Evolutionary conservation across 2,797 vertebrate genomes (phyloP).

Genomic region (Anguilla pacifica): DNA sequence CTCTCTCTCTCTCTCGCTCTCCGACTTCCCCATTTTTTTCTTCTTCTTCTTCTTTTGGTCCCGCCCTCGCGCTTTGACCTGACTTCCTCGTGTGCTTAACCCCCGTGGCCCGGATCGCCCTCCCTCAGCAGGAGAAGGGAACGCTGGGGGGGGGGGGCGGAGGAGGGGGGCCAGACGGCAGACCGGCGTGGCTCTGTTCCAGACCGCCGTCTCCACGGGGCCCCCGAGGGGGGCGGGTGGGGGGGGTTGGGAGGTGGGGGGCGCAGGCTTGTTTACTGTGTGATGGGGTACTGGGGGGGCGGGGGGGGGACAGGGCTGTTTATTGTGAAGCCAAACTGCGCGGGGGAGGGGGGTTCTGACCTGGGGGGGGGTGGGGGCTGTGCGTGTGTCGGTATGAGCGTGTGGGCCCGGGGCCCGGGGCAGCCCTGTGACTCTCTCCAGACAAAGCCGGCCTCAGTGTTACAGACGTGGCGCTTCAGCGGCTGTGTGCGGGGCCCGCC

Average conservation of each 20-base stretch:
- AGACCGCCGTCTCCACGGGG: too few relatives aligned
- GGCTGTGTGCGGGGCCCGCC: not conserved
- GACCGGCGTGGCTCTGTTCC: too few relatives aligned
- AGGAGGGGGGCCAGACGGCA: too few relatives aligned
- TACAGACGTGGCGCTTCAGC: not conserved
- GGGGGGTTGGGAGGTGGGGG: not conserved
- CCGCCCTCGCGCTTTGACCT: not conserved
- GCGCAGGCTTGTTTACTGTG: not conserved
- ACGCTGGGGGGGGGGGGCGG: slow-evolving; percentile 13
- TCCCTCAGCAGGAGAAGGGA: slow-evolving; percentile 23
- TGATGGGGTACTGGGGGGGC: not conserved
- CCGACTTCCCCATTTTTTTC: too few relatives aligned
- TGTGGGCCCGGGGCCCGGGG: too few relatives aligned
- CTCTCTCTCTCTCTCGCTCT: too few relatives aligned
- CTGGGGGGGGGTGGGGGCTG: too few relatives aligned
- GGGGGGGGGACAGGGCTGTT: slow-evolving; percentile 19
- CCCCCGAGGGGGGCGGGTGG: not conserved
- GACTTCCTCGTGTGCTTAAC: slow-evolving; percentile 21
- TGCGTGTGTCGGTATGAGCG: not conserved
- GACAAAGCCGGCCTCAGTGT: not conserved
- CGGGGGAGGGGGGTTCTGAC: too few relatives aligned
- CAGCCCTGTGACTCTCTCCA: not conserved
- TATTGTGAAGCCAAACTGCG: slow-evolving; percentile 37
- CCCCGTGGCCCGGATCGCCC: slow-evolving; percentile 13
- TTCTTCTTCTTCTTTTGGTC: too few relatives aligned